phyloP scores from a whole-genome alignment of 2,113 vertebrate genomes.

The Siniperca chuatsi region DNA sequence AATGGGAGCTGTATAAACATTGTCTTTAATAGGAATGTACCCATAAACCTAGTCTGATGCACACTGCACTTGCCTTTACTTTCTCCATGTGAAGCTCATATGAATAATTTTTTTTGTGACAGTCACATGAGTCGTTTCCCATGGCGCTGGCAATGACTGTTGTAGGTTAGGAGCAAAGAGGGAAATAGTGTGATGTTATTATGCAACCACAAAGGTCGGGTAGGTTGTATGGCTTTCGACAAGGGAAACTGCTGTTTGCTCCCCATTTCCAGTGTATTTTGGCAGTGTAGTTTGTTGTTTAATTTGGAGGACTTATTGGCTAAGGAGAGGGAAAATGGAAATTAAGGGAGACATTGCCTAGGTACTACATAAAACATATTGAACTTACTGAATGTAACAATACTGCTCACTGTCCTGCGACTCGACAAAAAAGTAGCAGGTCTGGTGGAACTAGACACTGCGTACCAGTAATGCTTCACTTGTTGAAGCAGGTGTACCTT shows the following conservation, averaged over 20 bases:
- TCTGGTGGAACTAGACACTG: neutral
- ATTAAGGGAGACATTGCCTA: neutral
- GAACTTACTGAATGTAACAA: slow-evolving; percentile 8
- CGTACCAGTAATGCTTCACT: neutral
- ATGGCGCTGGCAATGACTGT: no score
- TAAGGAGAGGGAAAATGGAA: neutral
- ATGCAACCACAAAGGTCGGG: no score
- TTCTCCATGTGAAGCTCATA: neutral
- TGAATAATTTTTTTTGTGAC: no score
- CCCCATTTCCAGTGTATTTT: no score
- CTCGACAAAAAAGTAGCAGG: neutral
- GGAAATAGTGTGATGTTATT: no score
- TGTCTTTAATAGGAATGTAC: neutral
- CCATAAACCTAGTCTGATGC: neutral
- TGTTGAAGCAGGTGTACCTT: neutral
- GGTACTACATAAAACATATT: neutral
- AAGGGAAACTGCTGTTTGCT: no score
- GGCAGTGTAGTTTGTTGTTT: neutral
- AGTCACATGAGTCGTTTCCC: no score
- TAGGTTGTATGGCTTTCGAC: no score
- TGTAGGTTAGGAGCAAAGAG: no score
- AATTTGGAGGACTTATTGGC: neutral
- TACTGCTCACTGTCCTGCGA: neutral
- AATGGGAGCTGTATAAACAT: neutral
- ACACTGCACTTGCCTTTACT: neutral